Evolutionary conservation across 2,888 invertebrate species (phyloP).

Genomic region (Crioceris asparagi): DNA sequence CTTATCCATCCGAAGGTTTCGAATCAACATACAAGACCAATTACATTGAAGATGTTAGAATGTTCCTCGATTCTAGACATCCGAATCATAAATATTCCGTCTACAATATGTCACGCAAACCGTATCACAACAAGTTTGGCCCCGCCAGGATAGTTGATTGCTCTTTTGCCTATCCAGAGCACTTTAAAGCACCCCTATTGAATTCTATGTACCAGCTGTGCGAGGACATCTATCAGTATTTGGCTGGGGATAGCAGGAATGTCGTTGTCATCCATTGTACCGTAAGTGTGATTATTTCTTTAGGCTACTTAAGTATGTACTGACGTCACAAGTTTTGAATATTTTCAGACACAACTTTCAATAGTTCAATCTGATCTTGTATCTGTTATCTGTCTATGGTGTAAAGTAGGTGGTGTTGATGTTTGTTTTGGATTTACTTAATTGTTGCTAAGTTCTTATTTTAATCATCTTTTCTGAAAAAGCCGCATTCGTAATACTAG

Average conservation of each 20-base stretch:
- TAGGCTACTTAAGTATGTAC: not conserved
- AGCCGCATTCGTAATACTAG: too few relatives aligned
- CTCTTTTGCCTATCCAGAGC: constrained; percentile 54
- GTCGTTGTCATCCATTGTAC: constrained; percentile 76
- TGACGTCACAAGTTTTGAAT: too few relatives aligned
- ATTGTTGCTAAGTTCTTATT: too few relatives aligned
- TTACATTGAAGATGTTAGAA: constrained; percentile 83
- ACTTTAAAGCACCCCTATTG: constrained; percentile 66
- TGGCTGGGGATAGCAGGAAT: constrained; percentile 71
- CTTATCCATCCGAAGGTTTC: constrained; percentile 87
- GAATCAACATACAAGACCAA: constrained; percentile 89
- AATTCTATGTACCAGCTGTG: constrained; percentile 73
- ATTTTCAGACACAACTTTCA: too few relatives aligned
- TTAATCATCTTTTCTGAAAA: too few relatives aligned
- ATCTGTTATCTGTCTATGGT: too few relatives aligned
- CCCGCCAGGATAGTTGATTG: constrained; percentile 53
- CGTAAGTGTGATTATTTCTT: constrained; percentile 41
- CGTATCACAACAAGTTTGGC: constrained; percentile 42
- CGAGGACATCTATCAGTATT: constrained; percentile 79
- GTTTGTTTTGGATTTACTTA: too few relatives aligned
- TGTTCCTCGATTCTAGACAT: constrained; percentile 67
- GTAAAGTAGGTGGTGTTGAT: too few relatives aligned
- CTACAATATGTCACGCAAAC: constrained; percentile 68
- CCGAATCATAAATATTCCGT: constrained; percentile 66
- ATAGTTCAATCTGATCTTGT: too few relatives aligned